These are phyloP conservation scores for Suncus etruscus DNA, from an alignment of 2,113 vertebrate species.

Conservation along the genomic window DNA sequence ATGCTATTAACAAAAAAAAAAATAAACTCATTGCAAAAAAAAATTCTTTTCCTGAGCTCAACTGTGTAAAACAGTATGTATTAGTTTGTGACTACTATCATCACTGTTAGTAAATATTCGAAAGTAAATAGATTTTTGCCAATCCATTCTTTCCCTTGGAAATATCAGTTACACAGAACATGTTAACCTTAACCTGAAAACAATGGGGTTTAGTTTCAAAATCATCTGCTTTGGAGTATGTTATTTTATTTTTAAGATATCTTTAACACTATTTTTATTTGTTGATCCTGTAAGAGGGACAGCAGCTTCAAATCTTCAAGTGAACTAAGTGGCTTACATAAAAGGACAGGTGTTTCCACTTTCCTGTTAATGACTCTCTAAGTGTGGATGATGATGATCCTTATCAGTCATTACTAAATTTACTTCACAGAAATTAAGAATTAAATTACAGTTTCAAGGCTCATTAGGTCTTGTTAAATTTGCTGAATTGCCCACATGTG, in stretches of 20 bases:
- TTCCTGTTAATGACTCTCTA: slow-evolving; percentile 74
- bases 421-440: slow-evolving; percentile 82
- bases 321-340: slow-evolving; percentile 58
- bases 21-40: background rate
- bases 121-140: background rate
- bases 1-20: slow-evolving; percentile 26
- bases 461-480: slow-evolving; percentile 81
- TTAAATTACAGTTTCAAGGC: slow-evolving; percentile 82
- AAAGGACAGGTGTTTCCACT: slow-evolving; percentile 82
- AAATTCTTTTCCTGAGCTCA: background rate
- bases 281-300: slow-evolving; percentile 22
- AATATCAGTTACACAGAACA: background rate
- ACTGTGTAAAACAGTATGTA: background rate
- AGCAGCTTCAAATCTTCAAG: slow-evolving; percentile 32
- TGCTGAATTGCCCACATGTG: slow-evolving; percentile 77
- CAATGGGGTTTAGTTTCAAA: background rate
- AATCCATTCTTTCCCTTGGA: background rate
- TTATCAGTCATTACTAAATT: slow-evolving; percentile 83
- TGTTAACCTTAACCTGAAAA: background rate
- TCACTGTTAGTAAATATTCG: background rate
- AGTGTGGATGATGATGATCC: slow-evolving; percentile 73
- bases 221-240: background rate
- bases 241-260: slow-evolving; percentile 51
- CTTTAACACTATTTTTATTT: slow-evolving; percentile 43
- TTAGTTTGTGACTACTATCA: background rate